phyloP scores from a whole-genome alignment of 2,113 vertebrate genomes.

The Scytalopus superciliaris region DNA sequence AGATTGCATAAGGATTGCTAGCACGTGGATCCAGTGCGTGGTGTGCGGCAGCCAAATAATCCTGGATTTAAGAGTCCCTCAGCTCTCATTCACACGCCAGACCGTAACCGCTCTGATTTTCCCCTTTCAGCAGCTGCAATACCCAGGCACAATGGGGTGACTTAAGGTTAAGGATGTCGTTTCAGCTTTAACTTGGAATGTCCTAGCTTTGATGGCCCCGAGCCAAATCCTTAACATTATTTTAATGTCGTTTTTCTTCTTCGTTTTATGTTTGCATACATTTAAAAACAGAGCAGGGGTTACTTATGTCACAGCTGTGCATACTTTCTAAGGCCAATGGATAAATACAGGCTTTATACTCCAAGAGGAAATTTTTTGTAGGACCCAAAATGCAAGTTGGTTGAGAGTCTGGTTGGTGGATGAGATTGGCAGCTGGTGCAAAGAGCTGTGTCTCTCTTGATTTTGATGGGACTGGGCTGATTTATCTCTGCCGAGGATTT shows the following conservation, averaged over 20 bases:
- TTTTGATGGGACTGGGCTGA: background rate
- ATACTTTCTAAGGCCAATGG: slow-evolving; percentile 55
- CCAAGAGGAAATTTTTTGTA: slow-evolving; percentile 32
- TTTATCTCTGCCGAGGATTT: background rate
- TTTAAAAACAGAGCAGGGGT: slow-evolving; percentile 66
- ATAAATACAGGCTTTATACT: slow-evolving; percentile 64
- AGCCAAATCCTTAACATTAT: slow-evolving; percentile 67
- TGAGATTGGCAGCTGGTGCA: background rate
- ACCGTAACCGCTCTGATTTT: slow-evolving; percentile 68
- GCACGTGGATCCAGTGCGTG: slow-evolving; percentile 62
- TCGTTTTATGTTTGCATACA: slow-evolving; percentile 62
- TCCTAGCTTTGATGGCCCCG: slow-evolving; percentile 49
- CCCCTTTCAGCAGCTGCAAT: slow-evolving; percentile 71
- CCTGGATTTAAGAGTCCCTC: slow-evolving; percentile 71
- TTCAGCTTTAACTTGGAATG: slow-evolving; percentile 67
- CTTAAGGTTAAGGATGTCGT: slow-evolving; percentile 71
- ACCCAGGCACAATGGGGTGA: slow-evolving; percentile 70
- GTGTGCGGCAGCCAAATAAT: slow-evolving; percentile 69
- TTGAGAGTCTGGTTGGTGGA: slow-evolving; percentile 22
- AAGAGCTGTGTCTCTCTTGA: background rate
- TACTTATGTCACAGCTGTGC: slow-evolving; percentile 69
- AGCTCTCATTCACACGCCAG: slow-evolving; percentile 68
- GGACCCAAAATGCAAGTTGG: slow-evolving; percentile 10
- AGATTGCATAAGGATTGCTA: slow-evolving; percentile 61
- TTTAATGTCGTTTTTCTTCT: slow-evolving; percentile 69